Conservation (phyloP, 2,113 vertebrate species). For the Rhinogobius similis region DNA sequence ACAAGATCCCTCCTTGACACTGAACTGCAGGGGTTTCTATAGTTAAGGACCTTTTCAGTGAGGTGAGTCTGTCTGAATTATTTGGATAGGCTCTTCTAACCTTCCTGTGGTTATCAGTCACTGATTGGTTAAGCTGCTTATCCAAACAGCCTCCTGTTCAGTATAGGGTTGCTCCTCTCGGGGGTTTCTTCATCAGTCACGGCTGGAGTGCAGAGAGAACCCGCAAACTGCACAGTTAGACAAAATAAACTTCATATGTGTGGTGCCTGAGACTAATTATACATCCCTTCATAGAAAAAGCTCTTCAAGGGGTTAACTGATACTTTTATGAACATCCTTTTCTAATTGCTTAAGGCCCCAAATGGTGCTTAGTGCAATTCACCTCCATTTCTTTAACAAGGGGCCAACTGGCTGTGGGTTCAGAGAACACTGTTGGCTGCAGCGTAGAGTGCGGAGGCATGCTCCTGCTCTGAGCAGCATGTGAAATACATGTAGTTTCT, state of each 20-base stretch:
- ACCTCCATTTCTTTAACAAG: slow-evolving; percentile 45
- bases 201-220: slow-evolving; percentile 24
- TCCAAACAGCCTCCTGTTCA: slow-evolving; percentile 44
- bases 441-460: slow-evolving; percentile 11
- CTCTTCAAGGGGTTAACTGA: slow-evolving; percentile 11
- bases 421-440: slow-evolving; percentile 52
- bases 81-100: slow-evolving; percentile 44
- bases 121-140: slow-evolving; percentile 49
- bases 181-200: slow-evolving; percentile 60
- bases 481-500: slow-evolving; percentile 53
- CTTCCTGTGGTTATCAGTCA: slow-evolving; percentile 39
- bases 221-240: slow-evolving; percentile 9
- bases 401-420: slow-evolving; percentile 56
- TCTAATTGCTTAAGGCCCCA: slow-evolving; percentile 56
- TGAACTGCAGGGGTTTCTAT: not conserved
- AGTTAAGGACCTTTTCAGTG: slow-evolving; percentile 11
- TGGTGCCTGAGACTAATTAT: no score
- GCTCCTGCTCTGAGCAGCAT: slow-evolving; percentile 33
- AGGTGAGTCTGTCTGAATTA: slow-evolving; percentile 42
- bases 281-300: not conserved
- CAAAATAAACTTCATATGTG: slow-evolving; percentile 10
- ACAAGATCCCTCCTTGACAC: not conserved
- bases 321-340: slow-evolving; percentile 43
- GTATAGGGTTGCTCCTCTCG: slow-evolving; percentile 39
- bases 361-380: slow-evolving; percentile 51